Conservation (phyloP, 2,888 invertebrate species). For the Eupithecia subfuscata region DNA sequence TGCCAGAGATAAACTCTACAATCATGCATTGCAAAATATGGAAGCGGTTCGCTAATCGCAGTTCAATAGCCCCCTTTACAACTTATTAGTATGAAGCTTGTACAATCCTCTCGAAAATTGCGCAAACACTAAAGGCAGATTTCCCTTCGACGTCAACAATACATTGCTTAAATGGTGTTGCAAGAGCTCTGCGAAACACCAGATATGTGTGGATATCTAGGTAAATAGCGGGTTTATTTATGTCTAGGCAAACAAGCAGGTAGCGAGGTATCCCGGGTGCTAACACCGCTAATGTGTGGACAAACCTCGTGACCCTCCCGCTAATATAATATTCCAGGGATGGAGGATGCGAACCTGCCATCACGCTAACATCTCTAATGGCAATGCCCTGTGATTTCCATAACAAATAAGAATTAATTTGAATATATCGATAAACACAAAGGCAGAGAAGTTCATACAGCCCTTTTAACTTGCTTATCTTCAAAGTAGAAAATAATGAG, state of each 20-base stretch:
- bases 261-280: slow-evolving; percentile 71
- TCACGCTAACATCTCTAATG: slow-evolving; percentile 40
- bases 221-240: slow-evolving; percentile 61
- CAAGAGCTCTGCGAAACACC: slow-evolving; percentile 67
- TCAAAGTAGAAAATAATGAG: background rate
- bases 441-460: slow-evolving; percentile 9
- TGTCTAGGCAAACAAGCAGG: slow-evolving; percentile 73
- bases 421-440: slow-evolving; percentile 25
- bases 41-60: slow-evolving; percentile 48
- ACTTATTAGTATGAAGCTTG: slow-evolving; percentile 65
- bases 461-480: slow-evolving; percentile 1
- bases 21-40: slow-evolving; percentile 43
- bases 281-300: slow-evolving; percentile 81
- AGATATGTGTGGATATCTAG: slow-evolving; percentile 74
- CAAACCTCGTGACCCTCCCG: slow-evolving; percentile 80
- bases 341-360: slow-evolving; percentile 63
- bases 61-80: slow-evolving; percentile 57
- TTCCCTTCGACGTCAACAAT: slow-evolving; percentile 77
- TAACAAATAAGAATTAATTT: slow-evolving; percentile 34
- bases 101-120: slow-evolving; percentile 68
- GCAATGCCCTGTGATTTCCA: slow-evolving; percentile 39
- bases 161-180: slow-evolving; percentile 74
- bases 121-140: slow-evolving; percentile 69
- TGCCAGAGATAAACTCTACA: slow-evolving; percentile 34
- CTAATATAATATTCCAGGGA: slow-evolving; percentile 82